phyloP scores from a whole-genome alignment of 2,113 vertebrate species.

The Panthera uncia region DNA sequence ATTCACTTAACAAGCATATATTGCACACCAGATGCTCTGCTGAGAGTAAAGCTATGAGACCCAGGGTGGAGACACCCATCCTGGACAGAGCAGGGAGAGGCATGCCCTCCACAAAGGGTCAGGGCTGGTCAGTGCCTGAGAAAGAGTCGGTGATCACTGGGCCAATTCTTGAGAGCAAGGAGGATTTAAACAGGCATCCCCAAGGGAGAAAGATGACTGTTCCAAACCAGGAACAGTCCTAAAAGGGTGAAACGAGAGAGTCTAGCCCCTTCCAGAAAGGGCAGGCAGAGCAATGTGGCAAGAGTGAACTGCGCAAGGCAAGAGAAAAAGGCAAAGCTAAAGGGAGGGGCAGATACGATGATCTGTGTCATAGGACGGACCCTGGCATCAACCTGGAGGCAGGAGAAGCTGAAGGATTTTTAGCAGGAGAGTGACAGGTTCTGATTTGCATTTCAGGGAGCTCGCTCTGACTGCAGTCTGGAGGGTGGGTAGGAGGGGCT shows the following conservation, averaged over 20 bases:
- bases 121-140: neutral
- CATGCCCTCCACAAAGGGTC: neutral
- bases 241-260: neutral
- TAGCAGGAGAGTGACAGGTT: neutral
- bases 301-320: neutral
- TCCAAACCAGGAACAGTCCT: neutral
- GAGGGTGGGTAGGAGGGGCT: fast-evolving
- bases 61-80: neutral
- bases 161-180: neutral
- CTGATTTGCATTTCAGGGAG: neutral
- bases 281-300: neutral
- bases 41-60: too few relatives aligned
- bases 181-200: neutral
- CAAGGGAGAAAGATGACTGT: neutral
- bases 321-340: neutral
- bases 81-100: neutral
- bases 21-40: neutral
- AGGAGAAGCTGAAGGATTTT: neutral
- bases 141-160: neutral
- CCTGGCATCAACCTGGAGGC: neutral
- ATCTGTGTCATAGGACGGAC: neutral
- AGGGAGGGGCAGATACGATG: neutral
- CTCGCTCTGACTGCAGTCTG: neutral
- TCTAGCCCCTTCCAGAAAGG: neutral
- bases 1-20: too few relatives aligned